phyloP scores from a whole-genome alignment of 1,140 invertebrate genomes.

The Procambarus clarkii region DNA sequence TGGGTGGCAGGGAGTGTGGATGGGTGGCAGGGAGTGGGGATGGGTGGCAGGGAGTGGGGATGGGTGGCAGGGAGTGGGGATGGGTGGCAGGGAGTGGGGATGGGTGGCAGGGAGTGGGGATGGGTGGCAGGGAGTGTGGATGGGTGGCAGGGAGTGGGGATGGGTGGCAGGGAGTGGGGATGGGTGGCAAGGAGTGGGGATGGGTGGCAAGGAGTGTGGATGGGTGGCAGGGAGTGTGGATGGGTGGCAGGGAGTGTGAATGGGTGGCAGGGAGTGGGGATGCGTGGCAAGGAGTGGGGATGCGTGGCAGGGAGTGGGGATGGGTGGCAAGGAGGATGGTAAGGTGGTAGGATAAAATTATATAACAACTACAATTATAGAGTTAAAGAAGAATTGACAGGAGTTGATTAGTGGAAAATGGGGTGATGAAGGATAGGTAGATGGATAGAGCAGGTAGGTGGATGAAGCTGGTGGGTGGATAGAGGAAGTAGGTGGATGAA shows the following conservation, averaged over 20 bases:
- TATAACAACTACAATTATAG: background rate
- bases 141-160: no score
- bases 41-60: no score
- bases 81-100: no score
- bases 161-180: no score
- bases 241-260: background rate
- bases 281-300: no score
- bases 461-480: background rate
- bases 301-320: background rate
- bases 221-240: background rate
- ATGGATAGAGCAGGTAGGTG: background rate
- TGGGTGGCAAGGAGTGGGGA: no score
- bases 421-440: constrained; percentile 6
- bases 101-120: no score
- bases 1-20: no score
- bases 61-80: no score
- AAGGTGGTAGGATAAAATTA: background rate
- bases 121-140: no score
- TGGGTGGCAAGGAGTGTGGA: background rate
- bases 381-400: background rate
- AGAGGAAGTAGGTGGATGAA: background rate
- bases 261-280: background rate
- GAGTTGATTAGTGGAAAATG: background rate
- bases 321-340: background rate
- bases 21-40: no score